Evolutionary conservation across 2,797 vertebrate genomes (phyloP), one percentile per base, ranked within the genome.

Genomic region (Salarias fasciatus): DNA sequence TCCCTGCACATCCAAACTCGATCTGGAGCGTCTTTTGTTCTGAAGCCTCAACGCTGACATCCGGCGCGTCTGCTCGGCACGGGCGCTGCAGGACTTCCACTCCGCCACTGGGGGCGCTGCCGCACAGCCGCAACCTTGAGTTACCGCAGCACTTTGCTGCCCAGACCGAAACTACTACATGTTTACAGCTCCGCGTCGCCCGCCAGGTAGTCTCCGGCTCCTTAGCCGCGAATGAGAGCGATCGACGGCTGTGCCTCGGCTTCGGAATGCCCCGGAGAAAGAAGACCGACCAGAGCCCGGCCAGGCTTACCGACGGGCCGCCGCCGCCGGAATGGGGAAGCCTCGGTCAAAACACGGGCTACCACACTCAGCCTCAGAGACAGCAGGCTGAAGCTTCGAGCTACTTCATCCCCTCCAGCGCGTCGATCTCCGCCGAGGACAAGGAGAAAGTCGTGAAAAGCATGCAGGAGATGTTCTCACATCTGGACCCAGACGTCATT

Each of bases 381-480:
- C 54, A 43, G 38, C 67, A 66, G 62, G 40, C 61, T 2, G 65
- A 62, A 9, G 78, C 72, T 80, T 66, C 61, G 30, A 79, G 60
- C 63, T 75, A 75, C 79, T 75, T 80, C 50, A 9, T 11, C 4
- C 11, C 42, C 1, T 3, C 61, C 44, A 60, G 69, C 35, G 15
- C 10, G 42, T 43, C 54, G 30, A 11, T 49, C 2, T 9, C 83
- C 11, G 57, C 59, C n/a, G 58, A 61, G 6, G 88, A 48, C 63
- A 93, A 92, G 69, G 93, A 96, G 65, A 86, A 88, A 3, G 92
- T 97, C 67, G 80, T 95, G 63, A 90, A 80, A 75, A 92, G 66
- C 77, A 93, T 98, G 94, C 94, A 93, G 83, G 96, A 98, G 85
- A 95, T 99, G 93, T 99, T 99, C 88, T 95, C 96, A 46, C 93